Base-by-base conservation (phyloP, 2,888 invertebrate species). In the Plebejus anna region DNA sequence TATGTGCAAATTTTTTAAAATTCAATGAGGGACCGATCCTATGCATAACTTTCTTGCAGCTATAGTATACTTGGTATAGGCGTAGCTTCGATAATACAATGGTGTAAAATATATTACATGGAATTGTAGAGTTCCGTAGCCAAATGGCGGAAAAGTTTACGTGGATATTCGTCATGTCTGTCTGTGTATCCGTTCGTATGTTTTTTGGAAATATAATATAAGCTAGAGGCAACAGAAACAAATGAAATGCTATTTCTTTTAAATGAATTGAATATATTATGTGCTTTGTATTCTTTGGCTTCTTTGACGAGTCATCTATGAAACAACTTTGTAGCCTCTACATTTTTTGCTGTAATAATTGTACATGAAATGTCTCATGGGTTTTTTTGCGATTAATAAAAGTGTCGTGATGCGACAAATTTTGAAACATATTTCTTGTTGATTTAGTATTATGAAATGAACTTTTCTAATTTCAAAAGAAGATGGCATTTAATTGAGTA, bases 1-100 rank as follows among this genome's bases (percentile, higher is more conserved):
- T 66, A 66, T 66, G 66, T 66, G 66, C 66, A 66, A 66, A 66
- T 66, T 66, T 66, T 66, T 66, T 4, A 36, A 66, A 66, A 66
- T 66, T 66, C 66, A 32, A 66, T 66, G 36, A 66, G 66, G 32
- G 32, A 28, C 61, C 66, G 32, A 32, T 66, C 32, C 13, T 66
- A 32, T 66, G 36, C 66, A 66, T 66, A 36, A 66, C 66, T 32
- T 66, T 32, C 13, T 13, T 13, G 32, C 13, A 4, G 13, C 13
- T 32, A 32, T 32, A 1, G 13, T 11, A 11, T 36, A 16, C 4
- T 4, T 32, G 13, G 16, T 66, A 66, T 1, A 5, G 61, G 32
- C 61, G 61, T 61, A 61, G 4, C 61, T 22, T 22, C 3, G 61
- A 55, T 55, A 16, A 55, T 55, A 16, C 47, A 55, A 55, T 55